Percentiles rank a stretch among this genome's conserved stretches.
phyloP scores from a whole-genome alignment of 2,888 invertebrate species.

The Sceliomorpha sp. region DNA sequence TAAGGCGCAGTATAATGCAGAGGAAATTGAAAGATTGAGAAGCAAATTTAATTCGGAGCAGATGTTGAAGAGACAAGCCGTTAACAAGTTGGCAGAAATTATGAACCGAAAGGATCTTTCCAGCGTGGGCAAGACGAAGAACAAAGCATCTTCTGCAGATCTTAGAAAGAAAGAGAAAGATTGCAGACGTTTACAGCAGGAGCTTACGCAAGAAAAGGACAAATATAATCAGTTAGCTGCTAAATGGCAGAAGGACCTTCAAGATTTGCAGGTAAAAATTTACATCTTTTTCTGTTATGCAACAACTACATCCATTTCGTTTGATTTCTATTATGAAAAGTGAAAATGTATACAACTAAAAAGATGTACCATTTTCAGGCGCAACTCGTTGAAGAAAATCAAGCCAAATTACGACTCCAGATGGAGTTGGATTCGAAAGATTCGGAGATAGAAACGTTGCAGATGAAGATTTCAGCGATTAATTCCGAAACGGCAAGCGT shows the following conservation, averaged over 20 bases:
- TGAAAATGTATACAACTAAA: not conserved
- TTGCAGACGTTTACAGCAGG: constrained; percentile 95
- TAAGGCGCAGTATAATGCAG: constrained; percentile 85
- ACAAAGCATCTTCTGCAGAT: constrained; percentile 89
- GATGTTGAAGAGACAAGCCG: constrained; percentile 94
- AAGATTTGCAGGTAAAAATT: constrained; percentile 86
- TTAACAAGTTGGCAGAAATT: constrained; percentile 98
- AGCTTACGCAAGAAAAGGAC: constrained; percentile 95
- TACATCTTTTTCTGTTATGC: too few species aligned
- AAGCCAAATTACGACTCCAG: constrained; percentile 88
- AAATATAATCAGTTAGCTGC: constrained; percentile 94
- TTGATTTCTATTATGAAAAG: too few species aligned
- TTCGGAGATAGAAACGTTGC: constrained; percentile 95
- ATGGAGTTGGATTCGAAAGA: constrained; percentile 99
- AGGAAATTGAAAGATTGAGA: constrained; percentile 90
- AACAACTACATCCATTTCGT: too few species aligned
- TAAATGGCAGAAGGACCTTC: constrained; percentile 91
- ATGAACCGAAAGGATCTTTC: constrained; percentile 95
- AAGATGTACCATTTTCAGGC: constrained; percentile 83
- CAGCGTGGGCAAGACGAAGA: constrained; percentile 88
- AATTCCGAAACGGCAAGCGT: constrained; percentile 94
- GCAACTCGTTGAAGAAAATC: constrained; percentile 90
- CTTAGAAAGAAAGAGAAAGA: constrained; percentile 95
- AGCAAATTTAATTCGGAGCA: constrained; percentile 93
- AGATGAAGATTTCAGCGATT: constrained; percentile 89